Percentiles rank a stretch among this genome's conserved stretches.
phyloP scores from a whole-genome alignment of 2,888 invertebrate genomes.

The Thecocarcelia acutangulata region DNA sequence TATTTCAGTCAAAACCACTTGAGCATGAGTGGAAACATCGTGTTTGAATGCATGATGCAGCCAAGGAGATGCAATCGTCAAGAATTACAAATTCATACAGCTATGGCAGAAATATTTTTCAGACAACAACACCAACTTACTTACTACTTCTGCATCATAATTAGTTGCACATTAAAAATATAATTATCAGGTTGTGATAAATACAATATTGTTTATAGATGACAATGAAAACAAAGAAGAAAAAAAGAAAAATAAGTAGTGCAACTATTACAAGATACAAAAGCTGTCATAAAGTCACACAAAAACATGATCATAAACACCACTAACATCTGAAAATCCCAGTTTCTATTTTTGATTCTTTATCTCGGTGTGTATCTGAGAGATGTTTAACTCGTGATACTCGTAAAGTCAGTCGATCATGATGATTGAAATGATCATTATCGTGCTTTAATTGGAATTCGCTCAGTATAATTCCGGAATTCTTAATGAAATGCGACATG shows the following conservation, averaged over 20 bases:
- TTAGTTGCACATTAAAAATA: constrained; percentile 79
- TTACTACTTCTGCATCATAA: constrained; percentile 76
- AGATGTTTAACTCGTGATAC: constrained; percentile 20
- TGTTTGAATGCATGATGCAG: constrained; percentile 22
- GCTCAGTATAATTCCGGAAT: constrained; percentile 76
- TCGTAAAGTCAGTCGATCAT: constrained; percentile 23
- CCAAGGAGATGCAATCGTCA: constrained; percentile 54
- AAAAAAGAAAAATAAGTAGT: constrained; percentile 12
- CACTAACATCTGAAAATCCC: constrained; percentile 20
- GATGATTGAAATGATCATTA: constrained; percentile 64
- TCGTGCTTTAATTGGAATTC: constrained; percentile 78
- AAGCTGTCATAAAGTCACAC: constrained; percentile 61
- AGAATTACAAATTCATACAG: constrained; percentile 31
- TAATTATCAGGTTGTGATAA: constrained; percentile 76
- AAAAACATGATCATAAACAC: constrained; percentile 46
- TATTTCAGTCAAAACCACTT: constrained; percentile 35
- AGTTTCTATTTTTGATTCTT: constrained; percentile 26
- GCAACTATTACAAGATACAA: constrained; percentile 9
- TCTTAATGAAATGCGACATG: constrained; percentile 75
- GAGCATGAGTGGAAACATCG: constrained; percentile 37
- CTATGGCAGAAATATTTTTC: constrained; percentile 23
- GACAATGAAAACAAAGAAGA: constrained; percentile 36
- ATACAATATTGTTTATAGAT: constrained; percentile 56
- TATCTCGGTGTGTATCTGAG: constrained; percentile 30
- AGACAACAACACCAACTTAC: constrained; percentile 52